Base-by-base conservation (phyloP, 1,140 invertebrate species). In the Spodoptera litura region DNA sequence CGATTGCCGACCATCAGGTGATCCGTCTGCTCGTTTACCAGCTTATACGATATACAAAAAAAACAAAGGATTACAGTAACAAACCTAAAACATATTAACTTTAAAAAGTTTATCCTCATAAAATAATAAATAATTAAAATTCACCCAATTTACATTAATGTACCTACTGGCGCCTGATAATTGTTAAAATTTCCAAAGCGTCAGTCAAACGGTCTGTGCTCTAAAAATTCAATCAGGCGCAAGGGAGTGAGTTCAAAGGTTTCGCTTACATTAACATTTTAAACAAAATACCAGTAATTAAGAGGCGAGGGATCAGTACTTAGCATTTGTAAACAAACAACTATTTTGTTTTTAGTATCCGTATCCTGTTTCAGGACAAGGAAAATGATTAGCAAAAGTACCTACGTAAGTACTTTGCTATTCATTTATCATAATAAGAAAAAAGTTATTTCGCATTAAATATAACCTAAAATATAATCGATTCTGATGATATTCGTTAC, bases 171-270 rank as follows among this genome's bases (percentile, higher is more conserved):
- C 66, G 66, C 66, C 66, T 70, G 20, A 70, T 70, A 25, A 31
- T 52, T 20, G 25, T 12, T 4, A 11, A 44, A 70, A 31, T 31
- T 52, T 53, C 25, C 66, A 9, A 53, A 52, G 27, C 4, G 51
- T 53, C 66, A 53, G 25, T 70, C 66, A 70, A 53, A 70, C 66
- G 66, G 35, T 44, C 13, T 20, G 15, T 70, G 66, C 66, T 70
- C 66, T 53, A 70, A 70, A 70, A 70, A 70, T 13, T 70, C 66
- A 70, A 53, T 70, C 49, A 70, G 66, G 66, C 66, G 66, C 49
- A 12, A 11, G 25, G 66, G 27, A 12, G 49, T 15, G 5, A 70
- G 66, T 70, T 70, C 66, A 70, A 70, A 70, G 66, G 66, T 70
- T 27, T 70, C 25, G 44, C 49, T 52, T 70, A 31, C 25, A 70